phyloP scores from a whole-genome alignment of 2,113 vertebrate genomes.

The Ammodytes marinus region DNA sequence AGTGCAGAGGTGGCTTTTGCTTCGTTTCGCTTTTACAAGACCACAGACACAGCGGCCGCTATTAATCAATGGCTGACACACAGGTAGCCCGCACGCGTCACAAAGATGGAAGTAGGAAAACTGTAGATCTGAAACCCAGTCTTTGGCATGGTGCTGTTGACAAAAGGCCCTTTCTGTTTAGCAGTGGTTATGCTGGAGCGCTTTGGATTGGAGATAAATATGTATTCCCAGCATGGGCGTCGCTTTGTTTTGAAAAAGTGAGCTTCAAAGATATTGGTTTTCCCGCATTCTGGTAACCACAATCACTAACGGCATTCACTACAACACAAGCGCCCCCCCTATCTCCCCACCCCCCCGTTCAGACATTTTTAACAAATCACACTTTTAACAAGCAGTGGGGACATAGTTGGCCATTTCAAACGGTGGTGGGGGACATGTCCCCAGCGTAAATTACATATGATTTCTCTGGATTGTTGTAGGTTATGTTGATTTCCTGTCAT shows the following conservation, averaged over 20 bases:
- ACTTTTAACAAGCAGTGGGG: too few species aligned
- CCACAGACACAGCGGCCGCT: constrained; percentile 47
- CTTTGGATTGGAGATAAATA: not conserved
- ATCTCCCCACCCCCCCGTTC: too few species aligned
- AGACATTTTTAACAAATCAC: too few species aligned
- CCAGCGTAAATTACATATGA: too few species aligned
- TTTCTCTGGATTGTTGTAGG: not conserved
- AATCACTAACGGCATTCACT: too few species aligned
- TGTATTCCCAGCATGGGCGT: not conserved
- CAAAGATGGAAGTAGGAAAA: constrained; percentile 24
- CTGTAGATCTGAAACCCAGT: not conserved
- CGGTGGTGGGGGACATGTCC: too few species aligned
- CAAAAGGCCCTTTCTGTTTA: not conserved
- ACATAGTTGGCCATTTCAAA: too few species aligned
- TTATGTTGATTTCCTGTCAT: constrained; percentile 1
- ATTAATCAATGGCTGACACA: constrained; percentile 73
- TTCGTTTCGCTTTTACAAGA: constrained; percentile 70
- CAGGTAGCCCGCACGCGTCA: constrained; percentile 58
- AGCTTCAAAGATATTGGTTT: too few species aligned
- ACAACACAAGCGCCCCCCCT: too few species aligned
- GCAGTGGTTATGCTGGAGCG: not conserved
- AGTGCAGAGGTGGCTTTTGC: constrained; percentile 72
- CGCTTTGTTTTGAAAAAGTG: constrained; percentile 3
- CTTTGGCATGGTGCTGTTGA: not conserved
- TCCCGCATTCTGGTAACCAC: too few species aligned